Evolutionary conservation across 2,113 vertebrate genomes (phyloP).

Genomic region (Crotophaga sulcirostris): DNA sequence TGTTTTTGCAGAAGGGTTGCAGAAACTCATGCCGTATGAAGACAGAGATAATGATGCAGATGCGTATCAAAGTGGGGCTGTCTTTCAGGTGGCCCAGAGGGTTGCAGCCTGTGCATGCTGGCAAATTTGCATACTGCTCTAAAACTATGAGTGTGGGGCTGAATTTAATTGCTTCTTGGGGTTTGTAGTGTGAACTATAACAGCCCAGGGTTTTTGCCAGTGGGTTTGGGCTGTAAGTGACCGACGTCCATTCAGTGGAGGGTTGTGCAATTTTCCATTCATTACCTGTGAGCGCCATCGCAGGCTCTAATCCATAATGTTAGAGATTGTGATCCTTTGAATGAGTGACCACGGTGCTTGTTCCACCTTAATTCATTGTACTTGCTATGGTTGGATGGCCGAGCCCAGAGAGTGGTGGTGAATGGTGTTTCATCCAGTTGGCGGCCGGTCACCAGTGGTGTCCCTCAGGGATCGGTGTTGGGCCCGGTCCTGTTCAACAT

Average conservation of each 20-base stretch:
- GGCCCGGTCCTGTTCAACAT: no score
- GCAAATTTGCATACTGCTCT: neutral
- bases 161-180: neutral
- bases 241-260: neutral
- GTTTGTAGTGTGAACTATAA: neutral
- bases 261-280: neutral
- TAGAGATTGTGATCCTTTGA: neutral
- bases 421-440: no score
- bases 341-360: neutral
- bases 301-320: neutral
- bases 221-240: neutral
- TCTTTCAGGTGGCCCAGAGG: neutral
- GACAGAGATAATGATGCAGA: neutral
- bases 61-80: neutral
- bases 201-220: neutral
- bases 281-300: rapidly evolving
- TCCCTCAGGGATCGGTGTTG: no score
- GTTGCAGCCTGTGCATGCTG: neutral
- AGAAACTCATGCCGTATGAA: rapidly evolving
- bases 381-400: no score
- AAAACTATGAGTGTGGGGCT: neutral
- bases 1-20: neutral
- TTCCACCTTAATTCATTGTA: neutral
- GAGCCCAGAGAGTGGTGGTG: no score
- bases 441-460: no score